These are phyloP conservation scores for Lutjanus campechanus DNA, from an alignment of 2,797 vertebrate species.

Conservation along the genomic window DNA sequence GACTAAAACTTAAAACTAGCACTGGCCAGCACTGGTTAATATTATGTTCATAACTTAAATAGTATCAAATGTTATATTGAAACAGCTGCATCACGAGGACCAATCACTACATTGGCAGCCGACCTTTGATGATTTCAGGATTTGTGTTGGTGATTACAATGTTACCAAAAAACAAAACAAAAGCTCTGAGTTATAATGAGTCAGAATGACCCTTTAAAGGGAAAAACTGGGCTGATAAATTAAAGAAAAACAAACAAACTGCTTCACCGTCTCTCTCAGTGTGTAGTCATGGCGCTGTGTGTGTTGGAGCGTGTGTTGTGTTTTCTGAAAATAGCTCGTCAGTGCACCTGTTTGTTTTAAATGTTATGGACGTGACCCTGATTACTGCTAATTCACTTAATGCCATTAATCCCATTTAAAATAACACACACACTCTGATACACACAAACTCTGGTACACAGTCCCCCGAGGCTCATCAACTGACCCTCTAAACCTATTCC, in stretches of 20 bases:
- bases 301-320: conserved; percentile 13
- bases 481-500: conserved; percentile 66
- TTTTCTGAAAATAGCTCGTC: conserved; percentile 69
- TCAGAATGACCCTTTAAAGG: neutral
- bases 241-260: neutral
- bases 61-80: too few species aligned
- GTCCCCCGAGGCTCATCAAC: conserved; percentile 60
- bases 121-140: neutral
- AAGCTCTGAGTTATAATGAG: neutral
- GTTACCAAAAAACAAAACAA: too few species aligned
- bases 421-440: conserved; percentile 54
- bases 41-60: too few species aligned
- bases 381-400: conserved; percentile 74
- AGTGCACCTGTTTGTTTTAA: conserved; percentile 64
- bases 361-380: conserved; percentile 70
- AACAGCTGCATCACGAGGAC: too few species aligned
- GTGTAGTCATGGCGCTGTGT: neutral
- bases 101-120: too few species aligned
- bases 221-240: neutral
- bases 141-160: neutral
- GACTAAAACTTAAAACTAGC: too few species aligned
- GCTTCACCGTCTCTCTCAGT: neutral
- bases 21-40: too few species aligned
- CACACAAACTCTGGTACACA: conserved; percentile 12
- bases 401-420: conserved; percentile 75